Percentiles rank a stretch among this genome's conserved stretches.
These are phyloP conservation scores for Schizopygopsis pylzovi DNA, from an alignment of 2,797 vertebrate genomes.

Conservation along the genomic window DNA sequence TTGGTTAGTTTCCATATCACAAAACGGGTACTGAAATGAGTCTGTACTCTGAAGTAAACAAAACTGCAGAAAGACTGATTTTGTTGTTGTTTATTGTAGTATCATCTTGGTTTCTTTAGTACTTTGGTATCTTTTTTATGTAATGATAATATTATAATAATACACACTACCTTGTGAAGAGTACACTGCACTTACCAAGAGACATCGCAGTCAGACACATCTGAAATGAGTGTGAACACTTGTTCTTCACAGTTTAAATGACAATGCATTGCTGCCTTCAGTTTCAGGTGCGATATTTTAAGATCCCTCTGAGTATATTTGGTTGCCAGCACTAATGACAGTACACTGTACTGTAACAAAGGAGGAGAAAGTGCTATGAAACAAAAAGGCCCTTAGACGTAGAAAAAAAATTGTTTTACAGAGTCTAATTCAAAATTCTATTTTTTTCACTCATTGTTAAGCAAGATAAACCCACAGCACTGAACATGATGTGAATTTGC, in stretches of 20 bases:
- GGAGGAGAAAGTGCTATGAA: not conserved
- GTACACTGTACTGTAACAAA: not conserved
- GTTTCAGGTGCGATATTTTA: not conserved
- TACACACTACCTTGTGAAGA: not conserved
- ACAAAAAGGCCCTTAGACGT: not conserved
- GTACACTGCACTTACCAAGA: not conserved
- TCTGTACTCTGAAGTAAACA: not conserved
- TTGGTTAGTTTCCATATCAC: not conserved
- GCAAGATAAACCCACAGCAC: not conserved
- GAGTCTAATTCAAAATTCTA: not conserved
- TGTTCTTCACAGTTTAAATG: slow-evolving; percentile 10
- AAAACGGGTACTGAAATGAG: not conserved
- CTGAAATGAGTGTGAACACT: not conserved
- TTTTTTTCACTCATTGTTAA: not conserved
- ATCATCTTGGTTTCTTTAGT: not conserved
- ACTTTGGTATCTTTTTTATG: too few species aligned
- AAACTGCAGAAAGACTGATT: not conserved
- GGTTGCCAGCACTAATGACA: not conserved
- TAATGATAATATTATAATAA: not conserved
- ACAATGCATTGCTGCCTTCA: not conserved
- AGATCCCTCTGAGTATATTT: not conserved
- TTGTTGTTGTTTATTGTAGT: not conserved
- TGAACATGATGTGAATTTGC: not conserved
- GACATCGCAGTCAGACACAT: slow-evolving; percentile 1
- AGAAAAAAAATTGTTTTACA: too few species aligned